These are phyloP conservation scores for Parazoanthus swiftii DNA, from an alignment of 92 coral and sea anemone genomes.

Conservation along the genomic window DNA sequence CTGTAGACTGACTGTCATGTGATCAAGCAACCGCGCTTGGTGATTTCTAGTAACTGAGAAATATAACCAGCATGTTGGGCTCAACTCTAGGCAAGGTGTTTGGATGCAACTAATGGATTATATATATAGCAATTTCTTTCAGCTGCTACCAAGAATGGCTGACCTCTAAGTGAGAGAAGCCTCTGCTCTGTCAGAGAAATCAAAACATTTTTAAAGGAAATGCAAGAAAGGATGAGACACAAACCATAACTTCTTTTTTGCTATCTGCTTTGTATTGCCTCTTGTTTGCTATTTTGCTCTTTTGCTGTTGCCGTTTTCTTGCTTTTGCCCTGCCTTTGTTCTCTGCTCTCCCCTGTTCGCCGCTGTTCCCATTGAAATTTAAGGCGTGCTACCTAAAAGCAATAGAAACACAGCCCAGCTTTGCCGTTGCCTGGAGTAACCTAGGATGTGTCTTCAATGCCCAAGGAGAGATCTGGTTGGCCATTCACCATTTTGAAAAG, in stretches of 20 bases:
- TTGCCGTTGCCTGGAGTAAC: conserved; percentile 99
- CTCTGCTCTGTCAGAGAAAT: conserved; percentile 47
- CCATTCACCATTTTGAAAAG: conserved; percentile 99
- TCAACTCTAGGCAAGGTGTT: conserved; percentile 61
- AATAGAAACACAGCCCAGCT: conserved; percentile 99
- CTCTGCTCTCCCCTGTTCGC: conserved; percentile 85
- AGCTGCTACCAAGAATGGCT: conserved; percentile 58
- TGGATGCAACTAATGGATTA: conserved; percentile 59
- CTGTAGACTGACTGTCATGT: background rate
- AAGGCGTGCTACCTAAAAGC: conserved; percentile 99
- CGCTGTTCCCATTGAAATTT: conserved; percentile 73
- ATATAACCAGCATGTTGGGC: background rate
- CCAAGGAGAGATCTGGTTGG: conserved; percentile 99
- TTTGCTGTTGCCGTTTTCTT: conserved; percentile 68
- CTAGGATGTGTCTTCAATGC: conserved; percentile 99
- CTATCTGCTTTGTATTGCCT: conserved; percentile 44
- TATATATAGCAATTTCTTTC: conserved; percentile 65
- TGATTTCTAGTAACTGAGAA: conserved; percentile 20
- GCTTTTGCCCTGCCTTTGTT: conserved; percentile 69
- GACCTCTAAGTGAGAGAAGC: conserved; percentile 19
- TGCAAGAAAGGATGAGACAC: conserved; percentile 95
- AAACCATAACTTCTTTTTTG: conserved; percentile 97
- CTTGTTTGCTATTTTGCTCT: conserved; percentile 81
- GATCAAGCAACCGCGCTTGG: conserved; percentile 12
- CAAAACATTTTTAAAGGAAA: conserved; percentile 56